Base-by-base conservation (phyloP, 1,140 invertebrate species). In the Notospermus geniculatus region DNA sequence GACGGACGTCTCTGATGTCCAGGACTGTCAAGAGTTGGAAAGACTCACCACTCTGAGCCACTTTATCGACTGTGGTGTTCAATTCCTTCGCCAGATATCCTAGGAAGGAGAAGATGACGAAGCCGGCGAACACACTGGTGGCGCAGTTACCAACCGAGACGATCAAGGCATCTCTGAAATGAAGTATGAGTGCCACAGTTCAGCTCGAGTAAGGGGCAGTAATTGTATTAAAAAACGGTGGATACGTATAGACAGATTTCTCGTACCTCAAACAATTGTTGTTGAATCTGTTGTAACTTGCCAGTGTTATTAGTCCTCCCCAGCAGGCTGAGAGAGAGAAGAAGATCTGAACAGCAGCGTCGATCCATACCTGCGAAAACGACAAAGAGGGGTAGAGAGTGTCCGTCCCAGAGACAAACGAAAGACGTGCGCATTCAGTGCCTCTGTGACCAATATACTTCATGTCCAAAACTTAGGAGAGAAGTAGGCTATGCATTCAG, bases 21-120 rank as follows among this genome's bases (percentile, higher is more conserved):
- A n/a, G n/a, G n/a, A n/a, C n/a, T n/a, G n/a, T n/a, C n/a, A n/a
- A n/a, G n/a, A 36, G 32, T 15, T 15, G 15, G 32, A 4, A 36
- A 4, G 32, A 36, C 46, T 93, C 92, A 67, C 92, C 90, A 87
- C 56, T 41, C 52, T 63, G 88, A 43, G 92, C 92, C 1, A 96
- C 95, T 79, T 97, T 92, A 45, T 87, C 89, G 0, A 97, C 91
- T 0, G 91, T 90, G 72, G 91, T 87, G 71, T 92, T 88, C 74
- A 95, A 91, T 64, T 82, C 72, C 52, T 80, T 60, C 4, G 65
- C 50, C 57, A 65, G 50, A 41, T 55, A 60, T 2, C 69, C 69
- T 30, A 70, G 32, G 15, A 68, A 45, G 17, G 64, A 66, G 53
- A 68, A 70, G 27, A 70, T 64, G 27, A 70, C 69, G 57, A 69